Evolutionary conservation across 2,797 vertebrate species (phyloP), one percentile per base, ranked within the genome.

Genomic region (Champsocephalus esox): DNA sequence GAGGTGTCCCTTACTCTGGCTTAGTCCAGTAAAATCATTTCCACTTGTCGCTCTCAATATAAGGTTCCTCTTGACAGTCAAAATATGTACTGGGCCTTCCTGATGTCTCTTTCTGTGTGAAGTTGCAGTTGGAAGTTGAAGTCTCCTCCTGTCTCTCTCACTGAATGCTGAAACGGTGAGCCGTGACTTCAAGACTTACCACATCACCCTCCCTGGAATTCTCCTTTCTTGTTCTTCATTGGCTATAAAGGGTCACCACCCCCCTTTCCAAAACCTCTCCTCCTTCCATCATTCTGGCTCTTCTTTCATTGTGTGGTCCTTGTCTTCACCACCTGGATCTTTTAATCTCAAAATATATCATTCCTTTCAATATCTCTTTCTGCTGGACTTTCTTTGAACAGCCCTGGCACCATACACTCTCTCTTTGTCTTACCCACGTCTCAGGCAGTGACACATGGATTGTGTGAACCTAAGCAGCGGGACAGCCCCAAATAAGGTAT

Each of bases 401-500:
- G 21, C 57, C 45, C 61, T 61, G 62, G 59, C 58, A 87, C 49
- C 73, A 60, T 60, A 28, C 44, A 56, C 52, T 70, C 66, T 67
- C 54, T 66, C 70, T 75, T 73, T 75, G 81, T 86, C 88, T 88
- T 82, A 63, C 75, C 80, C 78, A 83, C 73, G 81, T 87, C 84
- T 85, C 77, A 84, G 82, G 78, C 88, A 86, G 83, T 83, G 87
- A 92, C 88, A 93, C 88, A 87, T 79, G 81, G 85, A 83, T 87
- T 88, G 87, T 91, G 86, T 89, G 84, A 91, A 87, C 82, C 71
- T 69, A 75, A 87, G 87, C 83, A 62, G 80, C 50, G 12, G 87
- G 85, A 81, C 82, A 93, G 84, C 84, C 87, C 94, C 94, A 94
- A 95, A 95, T 94, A 95, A 94, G 94, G 93, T 80, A 90, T 92